These are phyloP conservation scores for Spea multiplicata DNA, from an alignment of 2,113 vertebrate genomes.

Conservation along the genomic window DNA sequence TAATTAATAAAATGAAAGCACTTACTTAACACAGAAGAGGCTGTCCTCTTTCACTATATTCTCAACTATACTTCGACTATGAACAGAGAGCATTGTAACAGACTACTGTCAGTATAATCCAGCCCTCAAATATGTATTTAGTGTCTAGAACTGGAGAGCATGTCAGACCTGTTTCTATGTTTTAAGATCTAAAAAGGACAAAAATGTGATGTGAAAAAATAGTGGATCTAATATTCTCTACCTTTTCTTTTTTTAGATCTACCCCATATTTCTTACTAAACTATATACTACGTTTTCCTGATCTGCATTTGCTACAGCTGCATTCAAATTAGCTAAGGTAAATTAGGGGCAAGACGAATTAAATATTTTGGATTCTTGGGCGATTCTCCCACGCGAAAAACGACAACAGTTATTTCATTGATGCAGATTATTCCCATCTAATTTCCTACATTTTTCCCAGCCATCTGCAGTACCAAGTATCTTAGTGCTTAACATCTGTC, in stretches of 20 bases:
- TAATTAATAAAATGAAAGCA: no score
- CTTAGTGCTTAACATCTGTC: conserved; percentile 67
- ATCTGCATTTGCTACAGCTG: conserved; percentile 54
- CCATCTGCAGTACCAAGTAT: conserved; percentile 80
- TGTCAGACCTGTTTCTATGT: no score
- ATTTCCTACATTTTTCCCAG: conserved; percentile 56
- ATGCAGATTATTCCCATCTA: conserved; percentile 62
- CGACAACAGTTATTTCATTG: conserved; percentile 59
- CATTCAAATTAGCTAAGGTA: conserved; percentile 63
- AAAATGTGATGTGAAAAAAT: no score
- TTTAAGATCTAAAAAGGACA: no score
- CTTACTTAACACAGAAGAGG: no score
- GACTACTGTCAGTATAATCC: no score
- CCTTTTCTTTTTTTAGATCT: conserved; percentile 10
- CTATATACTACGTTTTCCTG: conserved; percentile 49
- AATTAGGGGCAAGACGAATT: conserved; percentile 55
- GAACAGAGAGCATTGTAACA: no score
- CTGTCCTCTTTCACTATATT: no score
- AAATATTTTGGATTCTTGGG: conserved; percentile 64
- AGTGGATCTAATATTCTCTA: no score
- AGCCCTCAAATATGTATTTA: no score
- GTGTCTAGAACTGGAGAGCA: no score
- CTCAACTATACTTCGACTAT: no score
- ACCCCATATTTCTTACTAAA: conserved; percentile 53
- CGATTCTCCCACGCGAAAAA: conserved; percentile 58